Evolutionary conservation across 2,113 vertebrate genomes (phyloP).

Genomic region (Camelus bactrianus): DNA sequence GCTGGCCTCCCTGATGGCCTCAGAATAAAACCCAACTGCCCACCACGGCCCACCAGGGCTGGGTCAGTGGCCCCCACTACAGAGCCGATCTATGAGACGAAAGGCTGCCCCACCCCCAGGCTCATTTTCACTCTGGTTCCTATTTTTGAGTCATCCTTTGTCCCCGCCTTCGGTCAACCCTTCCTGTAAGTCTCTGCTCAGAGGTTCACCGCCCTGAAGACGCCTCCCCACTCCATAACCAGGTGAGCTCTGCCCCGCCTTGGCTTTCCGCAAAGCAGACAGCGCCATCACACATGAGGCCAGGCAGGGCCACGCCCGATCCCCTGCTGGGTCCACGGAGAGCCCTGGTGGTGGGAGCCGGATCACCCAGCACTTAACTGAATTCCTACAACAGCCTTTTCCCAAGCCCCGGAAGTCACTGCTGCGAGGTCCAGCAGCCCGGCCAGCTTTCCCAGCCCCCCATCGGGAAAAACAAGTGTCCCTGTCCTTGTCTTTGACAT

Average conservation of each 20-base stretch:
- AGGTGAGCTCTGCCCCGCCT: background rate
- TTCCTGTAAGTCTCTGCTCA: background rate
- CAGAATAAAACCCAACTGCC: background rate
- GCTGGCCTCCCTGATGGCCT: background rate
- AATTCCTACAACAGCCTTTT: background rate
- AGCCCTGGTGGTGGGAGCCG: background rate
- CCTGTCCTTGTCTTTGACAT: background rate
- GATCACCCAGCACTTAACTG: background rate
- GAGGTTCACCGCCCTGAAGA: rapidly evolving
- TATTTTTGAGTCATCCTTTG: background rate
- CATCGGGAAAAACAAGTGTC: background rate
- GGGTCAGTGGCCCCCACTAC: background rate
- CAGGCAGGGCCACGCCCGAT: background rate
- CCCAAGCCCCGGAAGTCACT: background rate
- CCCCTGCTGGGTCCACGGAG: background rate
- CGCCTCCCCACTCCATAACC: background rate
- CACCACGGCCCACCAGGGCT: rapidly evolving
- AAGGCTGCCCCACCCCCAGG: no score
- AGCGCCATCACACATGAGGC: background rate
- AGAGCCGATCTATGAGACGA: background rate
- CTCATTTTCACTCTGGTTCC: background rate
- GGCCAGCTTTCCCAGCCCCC: background rate
- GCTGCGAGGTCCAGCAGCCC: background rate
- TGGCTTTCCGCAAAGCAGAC: background rate
- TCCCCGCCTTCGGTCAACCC: background rate